Evolutionary conservation across 2,888 invertebrate genomes (phyloP), one percentile per base, ranked within the genome.

Genomic region (Rotaria magnacalcarata): DNA sequence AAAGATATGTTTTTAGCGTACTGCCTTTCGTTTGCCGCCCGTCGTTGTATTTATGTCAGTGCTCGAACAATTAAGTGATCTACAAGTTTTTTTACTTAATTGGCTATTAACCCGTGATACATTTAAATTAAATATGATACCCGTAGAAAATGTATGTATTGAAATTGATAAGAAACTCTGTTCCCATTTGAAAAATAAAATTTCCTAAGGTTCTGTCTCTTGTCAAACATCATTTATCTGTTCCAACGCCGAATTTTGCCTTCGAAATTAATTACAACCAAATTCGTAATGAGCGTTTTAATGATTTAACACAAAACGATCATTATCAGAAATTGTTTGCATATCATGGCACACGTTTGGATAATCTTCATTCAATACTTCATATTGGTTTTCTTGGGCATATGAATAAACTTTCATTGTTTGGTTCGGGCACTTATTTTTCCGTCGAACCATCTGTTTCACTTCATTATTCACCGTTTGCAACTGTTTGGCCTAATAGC

Each of bases 281-380:
- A 56, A 75, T 86, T 27, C 87, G 87, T 27, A 87, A 89, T 34
- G 88, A 87, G 84, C 89, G 88, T 84, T 90, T 90, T 88, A 86
- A 89, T 86, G 87, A 88, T 10, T 80, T 88, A 43, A 87, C 88
- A 41, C 85, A 88, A 54, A 88, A 87, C 54, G 14, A 24, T 47
- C 43, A 47, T 5, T 87, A 92, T 89, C 92, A 92, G 86, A 92
- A 93, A 0, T 93, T 94, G 89, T 93, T 92, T 89, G 95, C 94
- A 4, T 95, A 94, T 90, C 95, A 95, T 90, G 95, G 95, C 56
- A 95, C 94, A 90, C 93, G 94, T 87, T 91, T 95, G 87, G 95
- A 95, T 90, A 94, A 95, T 90, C 95, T 95, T 89, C 94, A 95
- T 91, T 94, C 95, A 0, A 94, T 95, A 88, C 90, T 95, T 86